These are phyloP conservation scores for Xiphias gladius DNA, from an alignment of 2,113 vertebrate genomes.

Conservation along the genomic window DNA sequence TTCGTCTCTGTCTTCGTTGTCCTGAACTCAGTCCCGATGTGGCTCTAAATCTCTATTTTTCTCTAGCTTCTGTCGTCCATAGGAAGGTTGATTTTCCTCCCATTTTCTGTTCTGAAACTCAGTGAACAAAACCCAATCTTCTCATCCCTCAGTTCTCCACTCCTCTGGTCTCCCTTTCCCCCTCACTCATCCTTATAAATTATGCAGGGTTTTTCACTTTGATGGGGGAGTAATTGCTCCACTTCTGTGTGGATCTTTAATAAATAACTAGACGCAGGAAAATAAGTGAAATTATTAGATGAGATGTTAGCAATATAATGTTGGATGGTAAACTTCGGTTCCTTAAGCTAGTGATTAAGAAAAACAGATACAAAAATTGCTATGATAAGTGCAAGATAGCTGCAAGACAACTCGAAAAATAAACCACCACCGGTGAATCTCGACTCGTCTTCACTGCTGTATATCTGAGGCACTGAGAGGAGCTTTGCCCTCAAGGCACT, in stretches of 20 bases:
- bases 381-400: conserved; percentile 35
- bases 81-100: conserved; percentile 20
- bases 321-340: conserved; percentile 13
- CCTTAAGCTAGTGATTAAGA: conserved; percentile 31
- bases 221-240: conserved; percentile 66
- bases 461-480: conserved; percentile 28
- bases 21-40: conserved; percentile 10
- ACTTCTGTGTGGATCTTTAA: conserved; percentile 41
- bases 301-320: conserved; percentile 35
- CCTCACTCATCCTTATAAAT: conserved; percentile 58
- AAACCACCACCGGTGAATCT: neutral
- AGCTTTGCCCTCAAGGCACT: conserved; percentile 45
- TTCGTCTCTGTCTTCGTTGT: neutral
- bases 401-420: conserved; percentile 13
- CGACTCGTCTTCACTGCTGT: conserved; percentile 30
- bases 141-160: neutral
- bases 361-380: conserved; percentile 7
- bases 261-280: conserved; percentile 31
- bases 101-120: conserved; percentile 45
- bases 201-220: conserved; percentile 60
- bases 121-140: conserved; percentile 40
- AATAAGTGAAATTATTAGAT: conserved; percentile 41
- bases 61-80: conserved; percentile 21
- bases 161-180: conserved; percentile 31
- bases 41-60: conserved; percentile 17